phyloP scores from a whole-genome alignment of 2,888 invertebrate genomes.

The Heteromyza rotundicornis region DNA sequence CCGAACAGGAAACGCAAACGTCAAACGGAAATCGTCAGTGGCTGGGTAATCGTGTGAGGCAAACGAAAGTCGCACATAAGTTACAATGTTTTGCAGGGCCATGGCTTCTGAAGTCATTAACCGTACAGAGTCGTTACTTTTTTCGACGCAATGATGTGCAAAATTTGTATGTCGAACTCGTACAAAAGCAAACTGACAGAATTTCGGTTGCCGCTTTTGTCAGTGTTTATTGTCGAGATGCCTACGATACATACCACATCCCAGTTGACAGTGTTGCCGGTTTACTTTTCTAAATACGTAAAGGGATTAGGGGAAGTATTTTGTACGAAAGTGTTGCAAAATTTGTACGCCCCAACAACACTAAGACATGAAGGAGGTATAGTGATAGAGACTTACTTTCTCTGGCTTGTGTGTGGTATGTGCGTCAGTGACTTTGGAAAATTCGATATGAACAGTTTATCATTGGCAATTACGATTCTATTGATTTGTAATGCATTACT shows the following conservation, averaged over 20 bases:
- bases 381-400: too few species aligned
- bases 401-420: too few species aligned
- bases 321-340: background rate
- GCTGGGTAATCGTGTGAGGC: conserved; percentile 3
- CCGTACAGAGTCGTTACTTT: background rate
- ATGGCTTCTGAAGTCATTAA: background rate
- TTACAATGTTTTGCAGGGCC: background rate
- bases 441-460: too few species aligned
- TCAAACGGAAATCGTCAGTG: too few species aligned
- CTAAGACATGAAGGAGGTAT: too few species aligned
- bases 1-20: background rate
- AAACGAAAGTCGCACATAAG: background rate
- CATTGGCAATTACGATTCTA: too few species aligned
- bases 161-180: background rate
- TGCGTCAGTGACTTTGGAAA: too few species aligned
- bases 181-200: conserved; percentile 30
- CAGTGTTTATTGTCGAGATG: background rate
- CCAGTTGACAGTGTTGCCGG: background rate
- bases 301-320: background rate
- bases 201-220: conserved; percentile 33
- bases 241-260: background rate
- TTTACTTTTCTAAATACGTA: background rate
- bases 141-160: background rate
- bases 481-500: too few species aligned
- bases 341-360: too few species aligned